Base-by-base conservation (phyloP, 2,797 vertebrate genomes). In the Enoplosus armatus region DNA sequence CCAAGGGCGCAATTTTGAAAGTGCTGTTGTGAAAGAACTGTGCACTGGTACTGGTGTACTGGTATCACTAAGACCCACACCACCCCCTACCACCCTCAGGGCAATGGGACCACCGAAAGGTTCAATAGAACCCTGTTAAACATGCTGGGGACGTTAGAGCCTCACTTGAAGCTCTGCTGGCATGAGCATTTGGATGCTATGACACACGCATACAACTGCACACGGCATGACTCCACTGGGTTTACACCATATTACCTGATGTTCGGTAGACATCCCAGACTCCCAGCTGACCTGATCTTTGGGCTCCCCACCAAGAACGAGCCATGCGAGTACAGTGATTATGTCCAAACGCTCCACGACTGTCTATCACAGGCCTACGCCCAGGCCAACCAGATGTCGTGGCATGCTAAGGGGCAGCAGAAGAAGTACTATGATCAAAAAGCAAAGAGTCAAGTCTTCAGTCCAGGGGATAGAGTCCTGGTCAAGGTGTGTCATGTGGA, bases 1-100 rank as follows among this genome's bases (percentile, higher is more conserved):
- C 59, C 79, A 89, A n/a, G 79, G 80, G 0, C 24, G 41, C 9
- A 90, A 88, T n/a, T 87, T 89, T 56, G 77, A 90, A 75, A 90
- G 85, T 64, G 64, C 81, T 4, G 6, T 87, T 2, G 63, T 89
- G 3, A 87, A 73, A 8, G 79, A 85, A 55, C 24, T 90, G 39
- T 86, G 73, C 14, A 87, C n/a, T n/a, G n/a, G n/a, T n/a, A n/a
- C n/a, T n/a, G 68, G 29, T 64, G 33, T 35, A 79, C 50, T 15
- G 84, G 68, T 37, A 84, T 85, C 72, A 73, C 67, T 1, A 87
- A 85, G 29, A 84, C 82, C 22, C 72, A 77, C 62, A 84, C 70
- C 3, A 83, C 45, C 3, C 75, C 84, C 11, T 83, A 88, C 18
- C 86, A 87, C 22, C 80, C 78, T 3, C 51, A 85, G 45, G 77